Evolutionary conservation across 2,797 vertebrate species (phyloP).

Genomic region (Lepus oiostolus): DNA sequence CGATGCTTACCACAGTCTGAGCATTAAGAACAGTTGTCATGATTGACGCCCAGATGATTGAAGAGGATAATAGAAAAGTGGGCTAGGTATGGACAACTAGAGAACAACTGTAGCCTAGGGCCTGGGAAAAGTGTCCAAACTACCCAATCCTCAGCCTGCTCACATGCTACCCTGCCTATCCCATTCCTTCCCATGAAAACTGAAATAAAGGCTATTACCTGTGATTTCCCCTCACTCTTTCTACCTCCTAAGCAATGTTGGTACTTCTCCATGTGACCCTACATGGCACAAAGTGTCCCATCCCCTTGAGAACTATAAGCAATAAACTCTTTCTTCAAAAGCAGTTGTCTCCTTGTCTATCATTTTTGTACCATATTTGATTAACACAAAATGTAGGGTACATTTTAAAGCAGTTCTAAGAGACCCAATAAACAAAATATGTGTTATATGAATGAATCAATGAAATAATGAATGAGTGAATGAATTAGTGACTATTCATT

Average conservation of each 20-base stretch:
- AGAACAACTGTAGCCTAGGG: neutral
- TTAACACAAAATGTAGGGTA: constrained; percentile 28
- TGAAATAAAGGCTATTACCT: neutral
- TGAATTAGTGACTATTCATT: neutral
- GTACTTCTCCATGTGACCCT: neutral
- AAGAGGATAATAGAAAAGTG: neutral
- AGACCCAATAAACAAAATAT: constrained; percentile 44
- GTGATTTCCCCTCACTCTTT: neutral
- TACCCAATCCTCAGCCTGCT: neutral
- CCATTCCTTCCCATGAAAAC: neutral
- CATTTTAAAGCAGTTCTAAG: constrained; percentile 30
- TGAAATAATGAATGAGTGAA: constrained; percentile 19
- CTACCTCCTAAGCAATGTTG: neutral
- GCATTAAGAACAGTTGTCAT: neutral
- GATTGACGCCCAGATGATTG: rapidly evolving
- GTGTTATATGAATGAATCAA: constrained; percentile 20
- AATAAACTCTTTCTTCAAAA: neutral
- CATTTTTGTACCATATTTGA: neutral
- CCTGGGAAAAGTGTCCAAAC: neutral
- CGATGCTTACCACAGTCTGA: neutral
- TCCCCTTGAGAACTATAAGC: neutral
- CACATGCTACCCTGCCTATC: neutral
- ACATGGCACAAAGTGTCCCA: neutral
- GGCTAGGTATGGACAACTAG: neutral
- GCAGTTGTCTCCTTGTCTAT: neutral